These are phyloP conservation scores for Rhamphomyia laevipes DNA, from an alignment of 2,888 invertebrate species.

Conservation along the genomic window DNA sequence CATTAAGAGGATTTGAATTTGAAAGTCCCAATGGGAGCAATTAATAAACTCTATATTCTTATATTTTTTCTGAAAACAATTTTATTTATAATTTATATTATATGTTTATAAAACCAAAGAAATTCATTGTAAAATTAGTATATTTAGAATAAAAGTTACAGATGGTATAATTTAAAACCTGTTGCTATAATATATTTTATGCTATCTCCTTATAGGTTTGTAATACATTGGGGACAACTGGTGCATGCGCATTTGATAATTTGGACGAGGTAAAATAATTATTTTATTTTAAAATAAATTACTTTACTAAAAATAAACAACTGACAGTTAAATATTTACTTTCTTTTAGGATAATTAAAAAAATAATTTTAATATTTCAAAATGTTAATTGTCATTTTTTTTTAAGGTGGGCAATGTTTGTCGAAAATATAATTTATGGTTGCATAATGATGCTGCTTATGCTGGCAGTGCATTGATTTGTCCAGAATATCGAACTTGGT, in stretches of 20 bases:
- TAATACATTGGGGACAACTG: constrained; percentile 92
- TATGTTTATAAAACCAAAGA: too few species aligned
- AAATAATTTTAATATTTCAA: neutral
- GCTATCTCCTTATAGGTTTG: constrained; percentile 55
- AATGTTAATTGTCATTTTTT: constrained; percentile 18
- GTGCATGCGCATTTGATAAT: constrained; percentile 93
- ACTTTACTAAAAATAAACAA: neutral
- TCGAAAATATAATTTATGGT: constrained; percentile 74
- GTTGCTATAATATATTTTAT: constrained; percentile 8
- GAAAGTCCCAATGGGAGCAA: constrained; percentile 27
- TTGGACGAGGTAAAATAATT: constrained; percentile 42
- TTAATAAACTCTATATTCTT: constrained; percentile 17
- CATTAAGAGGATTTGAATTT: constrained; percentile 19
- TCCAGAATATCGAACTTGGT: constrained; percentile 85
- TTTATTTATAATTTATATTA: too few species aligned
- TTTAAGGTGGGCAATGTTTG: constrained; percentile 52
- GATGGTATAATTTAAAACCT: too few species aligned
- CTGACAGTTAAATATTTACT: neutral
- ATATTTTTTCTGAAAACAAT: neutral
- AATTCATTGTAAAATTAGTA: too few species aligned
- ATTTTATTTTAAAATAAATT: neutral
- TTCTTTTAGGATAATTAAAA: neutral
- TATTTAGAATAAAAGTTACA: too few species aligned
- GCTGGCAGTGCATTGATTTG: constrained; percentile 94
- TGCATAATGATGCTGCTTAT: constrained; percentile 97